Evolutionary conservation across 2,797 vertebrate genomes (phyloP).

Genomic region (Malurus leucopterus): DNA sequence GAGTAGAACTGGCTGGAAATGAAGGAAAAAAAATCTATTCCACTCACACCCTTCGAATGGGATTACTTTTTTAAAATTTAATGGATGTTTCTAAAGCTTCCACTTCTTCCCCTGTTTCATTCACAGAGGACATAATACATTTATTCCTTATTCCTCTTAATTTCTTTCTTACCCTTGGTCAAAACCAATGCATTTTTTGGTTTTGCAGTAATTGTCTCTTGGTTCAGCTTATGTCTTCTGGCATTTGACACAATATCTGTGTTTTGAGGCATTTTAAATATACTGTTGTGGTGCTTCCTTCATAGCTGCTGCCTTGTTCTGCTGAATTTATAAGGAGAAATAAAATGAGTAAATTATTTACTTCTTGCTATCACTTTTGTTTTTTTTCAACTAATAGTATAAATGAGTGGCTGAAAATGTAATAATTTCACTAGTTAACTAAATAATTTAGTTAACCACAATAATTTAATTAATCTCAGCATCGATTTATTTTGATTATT

Average conservation of each 20-base stretch:
- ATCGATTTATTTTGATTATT: background rate
- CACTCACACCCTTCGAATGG: background rate
- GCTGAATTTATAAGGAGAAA: background rate
- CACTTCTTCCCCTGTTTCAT: background rate
- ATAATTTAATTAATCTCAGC: background rate
- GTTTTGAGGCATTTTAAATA: background rate
- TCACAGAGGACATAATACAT: background rate
- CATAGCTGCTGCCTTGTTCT: background rate
- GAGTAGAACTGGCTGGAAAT: background rate
- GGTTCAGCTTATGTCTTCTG: background rate
- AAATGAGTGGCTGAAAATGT: background rate
- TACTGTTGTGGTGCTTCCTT: background rate
- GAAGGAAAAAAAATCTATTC: background rate
- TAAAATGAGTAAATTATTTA: background rate
- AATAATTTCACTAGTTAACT: background rate
- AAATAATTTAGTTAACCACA: background rate
- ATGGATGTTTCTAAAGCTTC: background rate
- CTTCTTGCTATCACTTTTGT: background rate
- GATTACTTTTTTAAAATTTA: background rate
- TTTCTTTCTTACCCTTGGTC: background rate
- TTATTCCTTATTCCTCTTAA: background rate
- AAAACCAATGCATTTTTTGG: background rate
- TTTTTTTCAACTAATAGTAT: background rate
- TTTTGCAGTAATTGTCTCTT: background rate
- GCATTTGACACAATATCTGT: background rate